Evolutionary conservation across 1,140 invertebrate species (phyloP).

Genomic region (Apis cerana): DNA sequence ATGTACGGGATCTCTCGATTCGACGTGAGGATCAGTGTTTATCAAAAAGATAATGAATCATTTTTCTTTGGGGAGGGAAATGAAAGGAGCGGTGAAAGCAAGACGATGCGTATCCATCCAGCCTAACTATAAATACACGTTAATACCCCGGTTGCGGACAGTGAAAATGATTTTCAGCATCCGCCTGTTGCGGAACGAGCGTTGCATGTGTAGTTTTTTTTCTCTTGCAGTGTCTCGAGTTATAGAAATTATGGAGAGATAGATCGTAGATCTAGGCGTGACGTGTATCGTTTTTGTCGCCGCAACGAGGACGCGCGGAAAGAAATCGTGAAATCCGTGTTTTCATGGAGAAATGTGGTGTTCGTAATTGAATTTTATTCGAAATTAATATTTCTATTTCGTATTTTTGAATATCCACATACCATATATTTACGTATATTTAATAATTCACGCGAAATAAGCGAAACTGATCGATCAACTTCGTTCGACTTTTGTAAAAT

Average conservation of each 20-base stretch:
- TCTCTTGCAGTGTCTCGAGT: neutral
- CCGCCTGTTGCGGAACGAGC: neutral
- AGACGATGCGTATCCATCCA: neutral
- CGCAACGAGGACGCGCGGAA: neutral
- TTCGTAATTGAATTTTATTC: neutral
- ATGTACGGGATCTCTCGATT: neutral
- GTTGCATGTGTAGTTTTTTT: constrained; percentile 11
- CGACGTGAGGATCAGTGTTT: neutral
- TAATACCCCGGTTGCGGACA: neutral
- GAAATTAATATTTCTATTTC: neutral
- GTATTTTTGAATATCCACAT: neutral
- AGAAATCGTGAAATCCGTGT: constrained; percentile 25
- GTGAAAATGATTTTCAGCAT: constrained; percentile 34
- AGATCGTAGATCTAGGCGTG: constrained; percentile 19
- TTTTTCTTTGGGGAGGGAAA: constrained; percentile 6
- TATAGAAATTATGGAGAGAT: constrained; percentile 7
- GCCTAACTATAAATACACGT: constrained; percentile 13
- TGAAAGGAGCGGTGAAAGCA: constrained; percentile 22
- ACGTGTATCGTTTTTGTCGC: neutral
- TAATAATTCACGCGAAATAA: too few relatives aligned
- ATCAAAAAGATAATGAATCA: constrained; percentile 9
- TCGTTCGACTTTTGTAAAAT: too few relatives aligned
- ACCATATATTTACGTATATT: too few relatives aligned
- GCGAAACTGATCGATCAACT: too few relatives aligned
- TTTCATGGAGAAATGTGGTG: neutral